These are phyloP conservation scores for Drosophila pegasa DNA, from an alignment of 2,888 invertebrate species.

Conservation along the genomic window DNA sequence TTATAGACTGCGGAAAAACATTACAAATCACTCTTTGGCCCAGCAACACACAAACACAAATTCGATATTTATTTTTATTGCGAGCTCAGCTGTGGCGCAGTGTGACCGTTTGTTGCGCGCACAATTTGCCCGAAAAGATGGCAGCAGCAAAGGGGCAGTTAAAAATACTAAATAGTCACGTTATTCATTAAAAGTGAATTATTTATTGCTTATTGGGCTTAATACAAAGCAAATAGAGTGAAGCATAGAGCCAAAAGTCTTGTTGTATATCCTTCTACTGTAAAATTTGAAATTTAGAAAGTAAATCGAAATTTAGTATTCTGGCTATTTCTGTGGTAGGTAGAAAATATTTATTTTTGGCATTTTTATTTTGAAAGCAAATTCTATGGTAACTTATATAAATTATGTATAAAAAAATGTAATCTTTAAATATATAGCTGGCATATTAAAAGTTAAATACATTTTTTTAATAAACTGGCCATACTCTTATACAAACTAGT, in stretches of 20 bases:
- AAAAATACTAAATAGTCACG: not conserved
- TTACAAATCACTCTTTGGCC: constrained; percentile 36
- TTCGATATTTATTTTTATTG: constrained; percentile 56
- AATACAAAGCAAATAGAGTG: not conserved
- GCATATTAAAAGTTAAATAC: not conserved
- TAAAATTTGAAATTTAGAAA: not conserved
- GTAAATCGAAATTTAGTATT: not conserved
- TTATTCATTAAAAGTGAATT: not conserved
- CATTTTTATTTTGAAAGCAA: not conserved
- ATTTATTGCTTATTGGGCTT: no score
- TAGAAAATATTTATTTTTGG: not conserved
- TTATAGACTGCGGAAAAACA: constrained; percentile 26
- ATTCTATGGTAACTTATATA: not conserved
- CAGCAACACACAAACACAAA: constrained; percentile 47
- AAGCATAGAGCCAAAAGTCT: rapidly evolving
- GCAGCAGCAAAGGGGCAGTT: not conserved
- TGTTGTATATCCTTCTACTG: no score
- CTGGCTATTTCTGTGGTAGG: not conserved
- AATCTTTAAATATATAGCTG: not conserved
- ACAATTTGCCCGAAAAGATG: not conserved
- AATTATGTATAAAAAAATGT: not conserved
- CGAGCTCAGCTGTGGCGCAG: constrained; percentile 44
- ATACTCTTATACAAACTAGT: not conserved
- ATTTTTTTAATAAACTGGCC: not conserved
- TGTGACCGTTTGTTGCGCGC: constrained; percentile 17